Evolutionary conservation across 2,113 vertebrate genomes (phyloP).

Genomic region (Podocnemis expansa): DNA sequence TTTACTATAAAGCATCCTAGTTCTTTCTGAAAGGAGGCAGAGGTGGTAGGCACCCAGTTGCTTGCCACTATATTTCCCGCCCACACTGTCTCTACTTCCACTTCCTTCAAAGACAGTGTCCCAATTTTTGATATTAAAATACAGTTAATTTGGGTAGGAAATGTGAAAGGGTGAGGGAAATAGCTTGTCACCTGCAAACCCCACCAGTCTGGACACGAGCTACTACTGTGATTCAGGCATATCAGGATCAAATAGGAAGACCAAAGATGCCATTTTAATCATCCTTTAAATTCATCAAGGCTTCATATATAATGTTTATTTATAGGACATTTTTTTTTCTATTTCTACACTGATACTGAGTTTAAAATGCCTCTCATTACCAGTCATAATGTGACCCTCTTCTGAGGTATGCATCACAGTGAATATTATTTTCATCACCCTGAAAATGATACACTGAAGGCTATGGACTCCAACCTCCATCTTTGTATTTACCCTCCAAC

Average conservation of each 20-base stretch:
- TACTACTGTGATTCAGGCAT: slow-evolving; percentile 62
- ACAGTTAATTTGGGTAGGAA: neutral
- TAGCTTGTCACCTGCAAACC: slow-evolving; percentile 50
- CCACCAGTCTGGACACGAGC: slow-evolving; percentile 54
- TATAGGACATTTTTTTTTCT: slow-evolving; percentile 61
- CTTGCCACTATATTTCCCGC: neutral
- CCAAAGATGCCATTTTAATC: slow-evolving; percentile 68
- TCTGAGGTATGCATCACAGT: slow-evolving; percentile 28
- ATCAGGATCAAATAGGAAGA: slow-evolving; percentile 66
- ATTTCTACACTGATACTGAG: slow-evolving; percentile 64
- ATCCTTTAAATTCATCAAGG: slow-evolving; percentile 64
- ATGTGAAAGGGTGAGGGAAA: slow-evolving; percentile 34
- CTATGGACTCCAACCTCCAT: slow-evolving; percentile 7
- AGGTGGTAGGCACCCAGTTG: neutral
- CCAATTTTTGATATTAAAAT: neutral
- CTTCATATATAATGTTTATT: slow-evolving; percentile 72
- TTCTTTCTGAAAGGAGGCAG: neutral
- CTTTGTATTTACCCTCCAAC: slow-evolving; percentile 34
- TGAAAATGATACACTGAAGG: slow-evolving; percentile 7
- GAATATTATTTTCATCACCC: slow-evolving; percentile 48
- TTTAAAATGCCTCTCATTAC: slow-evolving; percentile 48
- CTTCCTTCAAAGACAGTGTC: neutral
- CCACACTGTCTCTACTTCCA: slow-evolving; percentile 27
- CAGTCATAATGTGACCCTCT: slow-evolving; percentile 51
- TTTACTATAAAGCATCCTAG: neutral